These are phyloP conservation scores for Danio choprae DNA, from an alignment of 2,797 vertebrate species.

Conservation along the genomic window DNA sequence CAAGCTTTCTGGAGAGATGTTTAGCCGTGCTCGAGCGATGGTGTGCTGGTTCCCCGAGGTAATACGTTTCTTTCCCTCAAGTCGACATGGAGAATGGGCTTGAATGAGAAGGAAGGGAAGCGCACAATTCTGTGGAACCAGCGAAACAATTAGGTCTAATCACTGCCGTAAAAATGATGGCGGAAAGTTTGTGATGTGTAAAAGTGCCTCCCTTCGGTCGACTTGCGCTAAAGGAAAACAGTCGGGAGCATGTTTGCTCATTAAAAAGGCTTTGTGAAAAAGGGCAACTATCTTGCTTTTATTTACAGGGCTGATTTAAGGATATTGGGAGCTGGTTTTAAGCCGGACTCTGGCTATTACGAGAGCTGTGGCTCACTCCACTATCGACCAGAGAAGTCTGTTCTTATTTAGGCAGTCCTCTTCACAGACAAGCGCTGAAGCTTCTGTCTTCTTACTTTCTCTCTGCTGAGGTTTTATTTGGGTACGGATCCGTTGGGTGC, in stretches of 20 bases:
- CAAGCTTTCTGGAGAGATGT: constrained; percentile 15
- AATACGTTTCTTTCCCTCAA: constrained; percentile 15
- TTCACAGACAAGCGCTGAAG: constrained; percentile 45
- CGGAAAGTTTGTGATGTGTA: constrained; percentile 47
- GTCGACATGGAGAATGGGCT: background rate
- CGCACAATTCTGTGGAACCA: constrained; percentile 40
- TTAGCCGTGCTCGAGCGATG: background rate
- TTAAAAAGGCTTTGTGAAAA: constrained; percentile 51
- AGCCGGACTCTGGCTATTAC: constrained; percentile 52
- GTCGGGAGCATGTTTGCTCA: constrained; percentile 6
- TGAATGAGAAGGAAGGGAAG: constrained; percentile 9
- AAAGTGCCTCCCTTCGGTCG: constrained; percentile 23
- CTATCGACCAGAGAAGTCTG: constrained; percentile 63
- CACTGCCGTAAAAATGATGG: constrained; percentile 29
- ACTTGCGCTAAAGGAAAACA: constrained; percentile 22
- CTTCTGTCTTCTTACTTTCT: background rate
- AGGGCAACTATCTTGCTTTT: constrained; percentile 56
- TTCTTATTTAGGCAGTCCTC: constrained; percentile 61
- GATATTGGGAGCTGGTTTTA: constrained; percentile 45
- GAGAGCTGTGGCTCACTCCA: constrained; percentile 56
- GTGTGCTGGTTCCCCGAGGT: constrained; percentile 9
- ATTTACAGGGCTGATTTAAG: constrained; percentile 59
- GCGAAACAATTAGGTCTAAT: constrained; percentile 56
- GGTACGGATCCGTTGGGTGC: background rate
- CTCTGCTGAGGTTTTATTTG: constrained; percentile 21